phyloP scores from a whole-genome alignment of 2,888 invertebrate species.

The Ectemnius cavifrons region DNA sequence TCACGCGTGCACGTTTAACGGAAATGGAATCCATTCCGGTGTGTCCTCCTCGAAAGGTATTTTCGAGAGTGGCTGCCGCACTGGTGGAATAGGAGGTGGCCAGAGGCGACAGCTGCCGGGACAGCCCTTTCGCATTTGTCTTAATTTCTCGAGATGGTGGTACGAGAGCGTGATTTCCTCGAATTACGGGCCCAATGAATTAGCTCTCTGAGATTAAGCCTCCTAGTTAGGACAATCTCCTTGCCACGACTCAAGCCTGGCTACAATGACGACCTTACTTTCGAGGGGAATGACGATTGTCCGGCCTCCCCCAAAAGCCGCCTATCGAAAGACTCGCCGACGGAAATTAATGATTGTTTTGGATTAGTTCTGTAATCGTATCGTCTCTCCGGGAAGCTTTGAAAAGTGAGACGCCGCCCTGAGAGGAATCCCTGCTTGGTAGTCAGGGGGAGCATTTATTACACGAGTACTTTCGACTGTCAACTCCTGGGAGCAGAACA shows the following conservation, averaged over 20 bases:
- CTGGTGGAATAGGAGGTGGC: neutral
- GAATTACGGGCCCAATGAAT: constrained; percentile 45
- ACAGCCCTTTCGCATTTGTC: constrained; percentile 58
- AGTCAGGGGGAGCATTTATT: constrained; percentile 29
- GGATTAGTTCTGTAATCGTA: constrained; percentile 61
- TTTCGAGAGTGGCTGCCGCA: constrained; percentile 27
- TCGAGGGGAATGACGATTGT: constrained; percentile 32
- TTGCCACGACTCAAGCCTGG: constrained; percentile 20
- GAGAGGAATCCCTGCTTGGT: neutral
- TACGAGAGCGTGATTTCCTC: constrained; percentile 43
- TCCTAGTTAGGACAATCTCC: constrained; percentile 35
- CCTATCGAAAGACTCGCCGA: constrained; percentile 37
- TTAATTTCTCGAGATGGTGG: constrained; percentile 46
- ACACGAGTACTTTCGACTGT: constrained; percentile 14
- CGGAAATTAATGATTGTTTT: constrained; percentile 62
- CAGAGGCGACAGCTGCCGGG: constrained; percentile 45
- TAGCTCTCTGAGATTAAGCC: constrained; percentile 44
- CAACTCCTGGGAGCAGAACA: neutral
- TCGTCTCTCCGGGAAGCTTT: constrained; percentile 27
- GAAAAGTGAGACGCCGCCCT: constrained; percentile 35
- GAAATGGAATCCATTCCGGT: constrained; percentile 48
- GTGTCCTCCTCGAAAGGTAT: constrained; percentile 43
- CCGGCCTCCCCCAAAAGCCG: constrained; percentile 27
- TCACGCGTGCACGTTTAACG: constrained; percentile 48
- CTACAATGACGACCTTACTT: constrained; percentile 33